Base-by-base conservation (phyloP, 1,140 invertebrate species). In the Heliconius himera region DNA sequence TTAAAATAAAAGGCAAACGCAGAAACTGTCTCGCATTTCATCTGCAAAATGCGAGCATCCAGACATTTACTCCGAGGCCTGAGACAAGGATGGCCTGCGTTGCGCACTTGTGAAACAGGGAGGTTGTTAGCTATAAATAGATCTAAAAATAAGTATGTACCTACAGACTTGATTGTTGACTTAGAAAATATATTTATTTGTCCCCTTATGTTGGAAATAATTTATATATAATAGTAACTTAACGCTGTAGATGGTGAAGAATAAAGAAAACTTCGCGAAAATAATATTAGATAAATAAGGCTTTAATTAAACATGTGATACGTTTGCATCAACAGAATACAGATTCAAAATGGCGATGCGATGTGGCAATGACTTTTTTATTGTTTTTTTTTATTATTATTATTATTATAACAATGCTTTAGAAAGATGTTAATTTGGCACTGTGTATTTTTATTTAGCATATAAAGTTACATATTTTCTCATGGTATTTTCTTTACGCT, bases 331-430 rank as follows among this genome's bases (percentile, higher is more conserved):
- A 73, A 26, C 72, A 73, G 36, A 70, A 11, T 72, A 22, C 70
- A 72, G 33, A 72, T 38, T 72, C 36, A 72, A 72, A 66, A 29
- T 66, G 60, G 60, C 60, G 60, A 51, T 46, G 4, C 13, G 4
- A 66, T 66, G 60, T 66, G 60, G 29, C 60, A 66, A 66, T 66
- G 60, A 66, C 60, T 26, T 66, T 66, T 66, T 66, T 29, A 66
- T 66, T 66, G 60, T 66, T 66, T 66, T 29, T 26, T 60, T 66
- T 26, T n/a, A 8, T 54, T 56, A 56, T 56, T 41, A 41, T 46
- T 4, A 46, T 46, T 56, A 56, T 60, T 46, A 46, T 46, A 1
- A 46, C 4, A 22, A 60, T 11, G n/a, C 0, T 26, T 22, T 60
- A 26, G 54, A 56, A 56, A n/a, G 54, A 56, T 56, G 54, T 56